A percentile compares a stretch with the other conserved stretches of the same genome.
phyloP scores from a whole-genome alignment of 2,888 invertebrate genomes.

The Cyrtodaria siliqua region DNA sequence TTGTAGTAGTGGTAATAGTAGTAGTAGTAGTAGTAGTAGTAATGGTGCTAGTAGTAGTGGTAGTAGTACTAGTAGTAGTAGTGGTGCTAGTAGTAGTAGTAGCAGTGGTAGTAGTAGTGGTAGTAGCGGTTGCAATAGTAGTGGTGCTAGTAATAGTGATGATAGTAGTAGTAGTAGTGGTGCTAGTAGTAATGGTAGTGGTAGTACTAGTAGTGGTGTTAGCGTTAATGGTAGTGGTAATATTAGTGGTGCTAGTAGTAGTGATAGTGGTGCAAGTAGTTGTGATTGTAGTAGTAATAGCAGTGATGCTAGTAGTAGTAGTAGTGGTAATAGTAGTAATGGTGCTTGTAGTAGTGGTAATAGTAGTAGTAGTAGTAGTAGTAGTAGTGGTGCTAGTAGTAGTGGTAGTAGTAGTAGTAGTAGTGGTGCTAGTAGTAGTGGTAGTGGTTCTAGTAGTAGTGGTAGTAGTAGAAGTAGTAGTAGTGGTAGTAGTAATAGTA shows the following conservation, averaged over 20 bases:
- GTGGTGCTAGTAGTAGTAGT: too few species aligned
- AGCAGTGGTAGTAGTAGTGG: not conserved
- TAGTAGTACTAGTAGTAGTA: too few species aligned
- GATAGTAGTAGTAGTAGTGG: too few species aligned
- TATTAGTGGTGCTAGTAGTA: not conserved
- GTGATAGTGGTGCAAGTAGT: not conserved
- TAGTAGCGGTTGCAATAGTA: too few species aligned
- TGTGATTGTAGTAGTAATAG: slow-evolving; percentile 3
- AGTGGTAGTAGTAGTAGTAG: slow-evolving; percentile 5
- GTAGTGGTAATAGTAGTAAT: slow-evolving; percentile 1
- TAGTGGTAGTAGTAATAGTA: slow-evolving; percentile 7
- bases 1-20: too few species aligned
- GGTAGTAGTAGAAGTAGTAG: slow-evolving; percentile 1
- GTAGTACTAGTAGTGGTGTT: not conserved
- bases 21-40: too few species aligned
- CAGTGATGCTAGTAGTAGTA: slow-evolving; percentile 2
- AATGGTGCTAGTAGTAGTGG: too few species aligned
- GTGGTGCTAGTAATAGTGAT: too few species aligned
- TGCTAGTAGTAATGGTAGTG: not conserved
- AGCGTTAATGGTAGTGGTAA: not conserved
- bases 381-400: slow-evolving; percentile 2
- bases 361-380: slow-evolving; percentile 11
- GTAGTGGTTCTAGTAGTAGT: not conserved
- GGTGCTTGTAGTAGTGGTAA: not conserved
- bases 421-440: slow-evolving; percentile 1